A percentile compares a stretch with the other conserved stretches of the same genome.
phyloP scores from a whole-genome alignment of 2,797 vertebrate genomes.

The Protonibea diacanthus region DNA sequence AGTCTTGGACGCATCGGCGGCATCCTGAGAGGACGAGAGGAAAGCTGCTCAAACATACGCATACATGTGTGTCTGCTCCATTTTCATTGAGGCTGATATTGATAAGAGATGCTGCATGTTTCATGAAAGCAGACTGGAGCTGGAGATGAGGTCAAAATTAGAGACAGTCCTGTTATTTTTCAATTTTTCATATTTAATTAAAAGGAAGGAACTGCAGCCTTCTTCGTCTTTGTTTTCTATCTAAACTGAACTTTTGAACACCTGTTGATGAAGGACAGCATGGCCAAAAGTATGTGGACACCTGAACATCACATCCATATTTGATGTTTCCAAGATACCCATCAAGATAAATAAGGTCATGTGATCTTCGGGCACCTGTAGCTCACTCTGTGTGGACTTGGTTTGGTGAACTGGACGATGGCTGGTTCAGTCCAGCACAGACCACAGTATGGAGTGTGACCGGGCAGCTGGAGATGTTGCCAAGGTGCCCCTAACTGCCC shows the following conservation, averaged over 20 bases:
- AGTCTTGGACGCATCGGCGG: conserved; percentile 7
- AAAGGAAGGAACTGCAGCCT: background rate
- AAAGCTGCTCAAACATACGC: conserved; percentile 25
- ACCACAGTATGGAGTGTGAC: too few relatives aligned
- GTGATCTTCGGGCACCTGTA: too few relatives aligned
- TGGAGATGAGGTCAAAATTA: background rate
- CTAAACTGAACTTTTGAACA: background rate
- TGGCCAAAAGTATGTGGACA: conserved; percentile 3
- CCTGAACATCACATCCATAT: background rate
- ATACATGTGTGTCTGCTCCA: background rate
- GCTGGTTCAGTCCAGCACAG: too few relatives aligned
- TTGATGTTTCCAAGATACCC: background rate
- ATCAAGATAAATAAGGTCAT: too few relatives aligned
- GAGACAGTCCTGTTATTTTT: background rate
- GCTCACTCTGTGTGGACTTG: too few relatives aligned
- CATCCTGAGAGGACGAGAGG: conserved; percentile 37
- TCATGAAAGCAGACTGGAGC: conserved; percentile 26
- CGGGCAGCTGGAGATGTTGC: too few relatives aligned
- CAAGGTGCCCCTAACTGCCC: too few relatives aligned
- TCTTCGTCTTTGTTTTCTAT: background rate
- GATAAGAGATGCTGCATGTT: conserved; percentile 39
- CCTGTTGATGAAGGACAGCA: too few relatives aligned
- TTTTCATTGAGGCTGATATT: conserved; percentile 30
- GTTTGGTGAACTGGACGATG: too few relatives aligned
- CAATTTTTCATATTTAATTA: background rate